phyloP scores from a whole-genome alignment of 2,113 vertebrate species.

The Martes martes region DNA sequence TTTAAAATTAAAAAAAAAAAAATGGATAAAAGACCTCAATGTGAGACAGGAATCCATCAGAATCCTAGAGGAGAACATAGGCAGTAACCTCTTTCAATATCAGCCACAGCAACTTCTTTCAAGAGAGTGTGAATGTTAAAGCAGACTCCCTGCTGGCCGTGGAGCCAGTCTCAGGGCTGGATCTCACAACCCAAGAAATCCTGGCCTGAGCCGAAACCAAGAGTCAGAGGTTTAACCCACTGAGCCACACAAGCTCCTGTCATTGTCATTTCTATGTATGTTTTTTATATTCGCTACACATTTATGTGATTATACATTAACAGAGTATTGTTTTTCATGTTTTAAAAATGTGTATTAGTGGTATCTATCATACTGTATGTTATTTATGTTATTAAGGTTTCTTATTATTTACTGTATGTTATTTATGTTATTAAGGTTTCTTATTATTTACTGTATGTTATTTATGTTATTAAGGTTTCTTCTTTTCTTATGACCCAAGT shows the following conservation, averaged over 20 bases:
- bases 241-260: background rate
- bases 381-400: background rate
- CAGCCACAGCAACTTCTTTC: no score
- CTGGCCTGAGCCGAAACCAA: background rate
- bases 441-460: background rate
- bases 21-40: no score
- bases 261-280: background rate
- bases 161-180: background rate
- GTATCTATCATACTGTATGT: background rate
- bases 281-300: background rate
- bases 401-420: background rate
- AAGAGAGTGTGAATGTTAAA: background rate
- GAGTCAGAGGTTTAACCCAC: background rate
- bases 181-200: background rate
- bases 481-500: background rate
- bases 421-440: background rate
- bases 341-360: background rate
- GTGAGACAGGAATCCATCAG: no score
- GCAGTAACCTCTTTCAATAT: no score
- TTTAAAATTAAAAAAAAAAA: no score
- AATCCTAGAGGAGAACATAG: no score
- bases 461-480: background rate
- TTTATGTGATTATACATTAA: background rate
- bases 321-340: background rate
- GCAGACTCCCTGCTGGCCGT: background rate